These are phyloP conservation scores for Euschistus heros DNA, from an alignment of 1,140 invertebrate species.

Conservation along the genomic window DNA sequence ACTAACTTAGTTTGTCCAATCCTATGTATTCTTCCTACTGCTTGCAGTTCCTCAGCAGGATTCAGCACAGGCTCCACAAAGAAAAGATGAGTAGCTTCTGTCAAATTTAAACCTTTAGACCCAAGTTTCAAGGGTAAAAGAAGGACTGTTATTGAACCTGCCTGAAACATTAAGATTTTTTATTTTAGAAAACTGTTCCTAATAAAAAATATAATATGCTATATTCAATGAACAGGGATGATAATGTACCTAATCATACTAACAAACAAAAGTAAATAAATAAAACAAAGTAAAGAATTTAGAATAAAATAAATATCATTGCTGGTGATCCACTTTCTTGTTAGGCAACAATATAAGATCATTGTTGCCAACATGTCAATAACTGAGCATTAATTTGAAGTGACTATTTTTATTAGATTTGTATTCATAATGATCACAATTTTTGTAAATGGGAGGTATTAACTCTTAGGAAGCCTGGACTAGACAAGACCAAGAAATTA, in stretches of 20 bases:
- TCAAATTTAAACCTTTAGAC: conserved; percentile 66
- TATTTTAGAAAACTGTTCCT: background rate
- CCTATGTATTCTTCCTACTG: conserved; percentile 64
- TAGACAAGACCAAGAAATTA: too few relatives aligned
- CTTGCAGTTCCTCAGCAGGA: conserved; percentile 61
- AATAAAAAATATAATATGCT: background rate
- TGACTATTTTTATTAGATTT: too few relatives aligned
- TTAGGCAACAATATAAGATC: too few relatives aligned
- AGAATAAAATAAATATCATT: too few relatives aligned
- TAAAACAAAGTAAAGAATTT: too few relatives aligned
- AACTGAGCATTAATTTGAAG: too few relatives aligned
- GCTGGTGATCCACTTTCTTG: too few relatives aligned
- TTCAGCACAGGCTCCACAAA: conserved; percentile 67
- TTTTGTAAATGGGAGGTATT: too few relatives aligned
- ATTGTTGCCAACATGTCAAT: too few relatives aligned
- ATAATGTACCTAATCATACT: background rate
- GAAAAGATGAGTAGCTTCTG: conserved; percentile 68
- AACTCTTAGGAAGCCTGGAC: too few relatives aligned
- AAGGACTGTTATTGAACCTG: conserved; percentile 45
- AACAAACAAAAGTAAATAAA: background rate
- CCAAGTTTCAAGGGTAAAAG: conserved; percentile 56
- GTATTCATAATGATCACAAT: too few relatives aligned
- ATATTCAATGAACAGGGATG: background rate
- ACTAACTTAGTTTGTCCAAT: conserved; percentile 62
- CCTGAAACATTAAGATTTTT: conserved; percentile 21